Conservation (phyloP, 2,113 vertebrate species). For the Mixornis gularis region DNA sequence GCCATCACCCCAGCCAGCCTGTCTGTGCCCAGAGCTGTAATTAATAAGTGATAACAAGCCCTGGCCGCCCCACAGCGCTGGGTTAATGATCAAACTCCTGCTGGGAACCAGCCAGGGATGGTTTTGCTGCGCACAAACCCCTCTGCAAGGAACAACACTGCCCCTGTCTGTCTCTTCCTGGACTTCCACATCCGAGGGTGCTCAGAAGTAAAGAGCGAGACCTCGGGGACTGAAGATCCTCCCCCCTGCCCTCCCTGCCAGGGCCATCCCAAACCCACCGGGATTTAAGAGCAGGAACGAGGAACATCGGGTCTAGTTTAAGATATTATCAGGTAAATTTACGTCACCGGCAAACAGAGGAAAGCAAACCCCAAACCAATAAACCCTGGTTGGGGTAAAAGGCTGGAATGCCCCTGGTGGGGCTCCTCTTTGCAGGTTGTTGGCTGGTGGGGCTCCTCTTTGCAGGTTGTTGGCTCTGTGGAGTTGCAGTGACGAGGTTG, state of each 20-base stretch:
- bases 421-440: neutral
- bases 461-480: neutral
- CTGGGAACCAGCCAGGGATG: fast-evolving
- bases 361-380: neutral
- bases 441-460: neutral
- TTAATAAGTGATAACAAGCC: fast-evolving
- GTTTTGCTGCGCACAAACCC: fast-evolving
- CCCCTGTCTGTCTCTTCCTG: neutral
- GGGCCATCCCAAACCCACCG: fast-evolving
- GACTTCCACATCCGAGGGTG: neutral
- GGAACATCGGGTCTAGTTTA: fast-evolving
- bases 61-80: neutral
- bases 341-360: neutral
- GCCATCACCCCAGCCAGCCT: neutral
- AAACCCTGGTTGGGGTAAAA: too few species aligned
- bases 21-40: fast-evolving
- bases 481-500: fast-evolving
- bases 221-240: fast-evolving
- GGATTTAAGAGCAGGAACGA: neutral
- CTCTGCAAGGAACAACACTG: neutral
- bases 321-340: neutral
- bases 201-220: neutral
- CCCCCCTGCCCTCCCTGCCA: neutral
- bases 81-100: neutral
- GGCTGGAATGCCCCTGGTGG: neutral